Base-by-base conservation (phyloP, 2,888 invertebrate species). In the Drosophila cracens region DNA sequence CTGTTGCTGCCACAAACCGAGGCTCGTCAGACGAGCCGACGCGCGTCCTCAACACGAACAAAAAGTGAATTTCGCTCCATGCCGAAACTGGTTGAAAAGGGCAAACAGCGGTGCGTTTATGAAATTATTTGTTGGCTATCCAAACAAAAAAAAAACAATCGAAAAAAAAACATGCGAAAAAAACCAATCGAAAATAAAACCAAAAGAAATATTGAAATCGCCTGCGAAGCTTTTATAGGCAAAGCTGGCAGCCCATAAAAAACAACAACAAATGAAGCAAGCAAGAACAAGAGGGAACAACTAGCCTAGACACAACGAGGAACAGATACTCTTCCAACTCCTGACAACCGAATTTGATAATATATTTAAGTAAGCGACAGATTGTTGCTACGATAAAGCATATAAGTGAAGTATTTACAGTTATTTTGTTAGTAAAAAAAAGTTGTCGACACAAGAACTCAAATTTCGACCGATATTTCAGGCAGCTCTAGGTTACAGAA, bases 101-200 rank as follows among this genome's bases (percentile, higher is more conserved):
- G 78, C 78, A 79, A 60, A 76, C 56, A 60, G 76, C 61, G 65
- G 27, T 61, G 59, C 54, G 74, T 73, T 84, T 87, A 87, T 89
- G 49, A 80, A 78, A 69, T 69, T 80, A 80, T 76, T 78, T 76
- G 76, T 68, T 66, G 75, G 69, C 21, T 54, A 65, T 52, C 46
- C 25, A 58, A 36, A 57, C 34, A 53, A 5, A 61, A 21, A 56
- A 53, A 38, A 40, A 57, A 40, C 2, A 7, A 25, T 7, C 53
- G 34, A 48, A 54, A 59, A 53, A 53, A 60, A 40, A 57, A 40
- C 2, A 11, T 18, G 7, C 53, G 38, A 48, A 54, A 61, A 48
- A n/a, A 4, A 27, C n/a, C 21, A 49, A 40, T 13, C n/a, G 25
- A 38, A 71, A 36, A 29, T 25, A 36, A 34, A 58, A 38, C 16